Conservation (phyloP, 2,888 invertebrate species). For the Stramonita haemastoma region DNA sequence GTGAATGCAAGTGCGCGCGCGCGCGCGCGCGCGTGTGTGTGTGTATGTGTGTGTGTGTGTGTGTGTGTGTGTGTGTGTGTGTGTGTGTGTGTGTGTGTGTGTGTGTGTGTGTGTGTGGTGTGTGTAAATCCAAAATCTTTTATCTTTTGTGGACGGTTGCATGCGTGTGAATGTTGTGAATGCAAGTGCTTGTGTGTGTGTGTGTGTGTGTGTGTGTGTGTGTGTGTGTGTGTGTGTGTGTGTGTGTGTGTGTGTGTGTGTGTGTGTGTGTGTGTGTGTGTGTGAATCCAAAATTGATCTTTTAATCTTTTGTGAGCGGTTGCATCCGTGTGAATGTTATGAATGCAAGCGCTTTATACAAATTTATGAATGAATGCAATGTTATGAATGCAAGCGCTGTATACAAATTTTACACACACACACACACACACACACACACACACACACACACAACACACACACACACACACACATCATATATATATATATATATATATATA, state of each 20-base stretch:
- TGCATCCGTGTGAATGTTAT: too few species aligned
- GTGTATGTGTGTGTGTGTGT: background rate
- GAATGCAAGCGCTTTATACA: too few species aligned
- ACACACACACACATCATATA: too few species aligned
- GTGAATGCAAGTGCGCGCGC: background rate
- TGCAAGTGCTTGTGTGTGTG: background rate
- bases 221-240: background rate
- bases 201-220: background rate
- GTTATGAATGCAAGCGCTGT: too few species aligned
- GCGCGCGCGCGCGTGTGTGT: background rate
- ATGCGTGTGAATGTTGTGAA: background rate
- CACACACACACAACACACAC: too few species aligned
- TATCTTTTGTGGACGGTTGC: too few species aligned
- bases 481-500: too few species aligned
- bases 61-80: background rate
- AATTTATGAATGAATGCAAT: too few species aligned
- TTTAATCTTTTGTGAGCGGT: too few species aligned
- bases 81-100: background rate
- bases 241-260: background rate
- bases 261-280: conserved; percentile 10
- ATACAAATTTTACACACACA: too few species aligned
- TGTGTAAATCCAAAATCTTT: too few species aligned
- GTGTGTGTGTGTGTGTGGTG: background rate
- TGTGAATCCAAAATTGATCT: too few species aligned
- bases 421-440: background rate